phyloP scores from a whole-genome alignment of 2,888 invertebrate genomes.

The Spisula solida region DNA sequence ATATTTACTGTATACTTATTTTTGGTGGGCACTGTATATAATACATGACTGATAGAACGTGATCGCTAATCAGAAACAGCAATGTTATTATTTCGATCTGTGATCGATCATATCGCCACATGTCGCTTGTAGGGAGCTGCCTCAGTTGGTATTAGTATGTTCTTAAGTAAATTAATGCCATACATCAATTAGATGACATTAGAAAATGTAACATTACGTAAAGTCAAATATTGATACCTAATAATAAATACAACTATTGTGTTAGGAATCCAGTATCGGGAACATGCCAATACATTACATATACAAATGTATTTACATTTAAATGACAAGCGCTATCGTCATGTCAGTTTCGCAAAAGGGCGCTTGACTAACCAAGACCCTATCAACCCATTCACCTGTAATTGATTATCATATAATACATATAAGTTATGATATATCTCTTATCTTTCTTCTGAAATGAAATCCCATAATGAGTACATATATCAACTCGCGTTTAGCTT shows the following conservation, averaged over 20 bases:
- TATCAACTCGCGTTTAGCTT: neutral
- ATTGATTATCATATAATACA: slow-evolving; percentile 2
- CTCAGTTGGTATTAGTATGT: neutral
- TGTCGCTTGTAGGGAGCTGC: neutral
- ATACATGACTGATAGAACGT: neutral
- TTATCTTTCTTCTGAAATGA: neutral
- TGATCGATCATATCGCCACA: neutral
- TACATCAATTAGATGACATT: neutral
- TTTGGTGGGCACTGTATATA: too few relatives aligned
- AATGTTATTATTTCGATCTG: neutral
- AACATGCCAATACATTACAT: neutral
- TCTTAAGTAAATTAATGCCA: neutral
- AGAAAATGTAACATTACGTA: neutral
- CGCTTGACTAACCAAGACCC: neutral
- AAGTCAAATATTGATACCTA: neutral
- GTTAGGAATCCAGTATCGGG: neutral
- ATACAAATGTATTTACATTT: neutral
- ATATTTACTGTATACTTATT: too few relatives aligned
- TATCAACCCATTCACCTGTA: neutral
- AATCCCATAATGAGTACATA: neutral
- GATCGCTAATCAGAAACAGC: neutral
- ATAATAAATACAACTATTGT: neutral
- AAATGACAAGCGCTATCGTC: neutral
- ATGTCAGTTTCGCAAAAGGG: neutral
- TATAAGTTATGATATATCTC: slow-evolving; percentile 14